Conservation (phyloP, 2,888 invertebrate genomes). For the Drosophila emarginata region DNA sequence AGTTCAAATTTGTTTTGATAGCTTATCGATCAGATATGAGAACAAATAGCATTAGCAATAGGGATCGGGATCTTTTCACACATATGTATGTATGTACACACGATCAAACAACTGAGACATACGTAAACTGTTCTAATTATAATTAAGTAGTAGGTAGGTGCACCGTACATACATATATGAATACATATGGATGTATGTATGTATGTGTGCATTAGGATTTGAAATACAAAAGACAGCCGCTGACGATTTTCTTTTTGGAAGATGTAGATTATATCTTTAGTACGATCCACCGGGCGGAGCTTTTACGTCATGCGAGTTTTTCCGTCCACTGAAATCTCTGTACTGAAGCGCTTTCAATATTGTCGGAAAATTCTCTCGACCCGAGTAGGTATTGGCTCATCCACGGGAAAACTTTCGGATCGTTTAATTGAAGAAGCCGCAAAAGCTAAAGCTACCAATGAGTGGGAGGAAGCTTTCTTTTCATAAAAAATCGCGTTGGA, state of each 20-base stretch:
- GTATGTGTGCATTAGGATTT: conserved; percentile 7
- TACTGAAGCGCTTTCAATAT: conserved; percentile 38
- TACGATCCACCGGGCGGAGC: conserved; percentile 37
- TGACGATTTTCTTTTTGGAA: conserved; percentile 16
- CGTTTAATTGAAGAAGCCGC: not conserved
- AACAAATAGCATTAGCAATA: not conserved
- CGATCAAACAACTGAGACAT: not conserved
- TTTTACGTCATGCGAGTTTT: conserved; percentile 47
- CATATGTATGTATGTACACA: not conserved
- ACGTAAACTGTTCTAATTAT: conserved; percentile 9
- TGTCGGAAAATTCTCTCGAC: conserved; percentile 20
- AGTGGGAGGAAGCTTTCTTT: conserved; percentile 5
- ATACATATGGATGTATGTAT: not conserved
- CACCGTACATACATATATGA: not conserved
- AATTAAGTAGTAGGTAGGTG: conserved; percentile 3
- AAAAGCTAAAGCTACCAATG: conserved; percentile 1
- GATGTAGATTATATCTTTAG: conserved; percentile 32
- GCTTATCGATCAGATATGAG: not conserved
- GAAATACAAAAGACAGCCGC: conserved; percentile 13
- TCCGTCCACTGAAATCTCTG: conserved; percentile 39
- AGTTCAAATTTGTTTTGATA: conserved; percentile 6
- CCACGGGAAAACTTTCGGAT: conserved; percentile 2
- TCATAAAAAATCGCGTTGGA: not conserved
- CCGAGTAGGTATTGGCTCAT: conserved; percentile 1
- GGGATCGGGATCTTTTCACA: not conserved